A percentile compares a stretch with the other conserved stretches of the same genome.
phyloP scores from a whole-genome alignment of 30 jellyfish, hydroid and myxozoan species.

The Aurelia sp. region DNA sequence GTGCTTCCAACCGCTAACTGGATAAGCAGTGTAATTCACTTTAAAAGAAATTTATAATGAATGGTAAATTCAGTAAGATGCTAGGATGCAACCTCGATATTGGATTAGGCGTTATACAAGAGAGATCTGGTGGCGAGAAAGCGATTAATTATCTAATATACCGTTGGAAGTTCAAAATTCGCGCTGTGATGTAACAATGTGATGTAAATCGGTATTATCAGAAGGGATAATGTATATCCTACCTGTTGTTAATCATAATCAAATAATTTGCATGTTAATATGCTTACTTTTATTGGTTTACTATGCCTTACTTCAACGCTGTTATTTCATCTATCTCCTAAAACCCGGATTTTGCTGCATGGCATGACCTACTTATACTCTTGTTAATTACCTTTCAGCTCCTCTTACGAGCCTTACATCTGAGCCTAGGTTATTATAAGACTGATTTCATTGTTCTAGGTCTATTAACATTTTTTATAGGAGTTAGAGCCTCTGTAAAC shows the following conservation, averaged over 20 bases:
- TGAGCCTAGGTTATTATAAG: too few relatives aligned
- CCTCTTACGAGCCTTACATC: too few relatives aligned
- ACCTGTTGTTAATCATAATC: conserved; percentile 43
- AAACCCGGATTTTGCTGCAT: conserved; percentile 39
- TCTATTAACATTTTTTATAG: too few relatives aligned
- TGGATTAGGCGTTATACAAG: conserved; percentile 31
- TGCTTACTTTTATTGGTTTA: conserved; percentile 71
- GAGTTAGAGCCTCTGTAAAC: too few relatives aligned
- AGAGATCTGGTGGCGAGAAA: conserved; percentile 6
- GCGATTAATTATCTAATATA: conserved; percentile 2
- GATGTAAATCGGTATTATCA: conserved; percentile 28
- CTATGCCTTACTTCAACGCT: conserved; percentile 50
- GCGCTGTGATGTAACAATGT: conserved; percentile 48
- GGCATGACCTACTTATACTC: conserved; percentile 54
- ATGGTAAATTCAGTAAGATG: conserved; percentile 16
- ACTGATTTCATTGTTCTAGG: too few relatives aligned
- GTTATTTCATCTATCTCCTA: conserved; percentile 51
- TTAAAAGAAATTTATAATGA: conserved; percentile 26
- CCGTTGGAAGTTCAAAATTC: conserved; percentile 8
- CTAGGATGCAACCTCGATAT: conserved; percentile 31
- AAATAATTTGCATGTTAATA: conserved; percentile 60
- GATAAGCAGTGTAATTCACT: conserved; percentile 2
- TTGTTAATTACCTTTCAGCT: not conserved
- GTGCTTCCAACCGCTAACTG: not conserved
- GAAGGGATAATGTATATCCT: conserved; percentile 44